Percentiles rank a stretch among this genome's conserved stretches.
These are phyloP conservation scores for Synodontis membranacea DNA, from an alignment of 2,113 vertebrate genomes.

Conservation along the genomic window DNA sequence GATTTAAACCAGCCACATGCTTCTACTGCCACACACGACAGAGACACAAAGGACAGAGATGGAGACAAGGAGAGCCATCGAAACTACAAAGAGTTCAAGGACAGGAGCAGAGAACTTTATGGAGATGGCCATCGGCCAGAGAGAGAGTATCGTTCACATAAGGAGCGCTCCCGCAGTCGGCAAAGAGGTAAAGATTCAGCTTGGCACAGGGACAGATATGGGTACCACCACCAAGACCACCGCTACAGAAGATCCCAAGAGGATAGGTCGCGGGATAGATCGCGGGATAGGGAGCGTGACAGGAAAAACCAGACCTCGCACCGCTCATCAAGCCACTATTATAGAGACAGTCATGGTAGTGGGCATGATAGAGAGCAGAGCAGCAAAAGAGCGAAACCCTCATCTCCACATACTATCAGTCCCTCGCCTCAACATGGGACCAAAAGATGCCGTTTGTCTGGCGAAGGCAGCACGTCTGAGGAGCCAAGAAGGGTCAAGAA, in stretches of 20 bases:
- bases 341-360: constrained; percentile 41
- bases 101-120: constrained; percentile 62
- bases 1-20: constrained; percentile 43
- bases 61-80: constrained; percentile 64
- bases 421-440: constrained; percentile 26
- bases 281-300: constrained; percentile 60
- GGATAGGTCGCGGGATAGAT: constrained; percentile 64
- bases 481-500: constrained; percentile 74
- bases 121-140: constrained; percentile 68
- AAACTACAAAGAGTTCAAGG: constrained; percentile 65
- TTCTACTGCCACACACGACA: constrained; percentile 57
- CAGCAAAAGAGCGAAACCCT: constrained; percentile 59
- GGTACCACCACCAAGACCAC: constrained; percentile 66
- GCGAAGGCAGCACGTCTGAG: constrained; percentile 56
- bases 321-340: constrained; percentile 49
- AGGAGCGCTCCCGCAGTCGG: constrained; percentile 70
- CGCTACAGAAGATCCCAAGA: constrained; percentile 65
- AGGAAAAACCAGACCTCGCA: constrained; percentile 62
- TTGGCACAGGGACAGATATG: constrained; percentile 66
- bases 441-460: constrained; percentile 58
- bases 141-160: constrained; percentile 57
- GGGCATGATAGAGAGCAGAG: constrained; percentile 59
- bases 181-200: constrained; percentile 68
- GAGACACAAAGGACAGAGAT: constrained; percentile 66
- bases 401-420: constrained; percentile 46